Conservation (phyloP, 2,888 invertebrate species). For the Micropterix aruncella region DNA sequence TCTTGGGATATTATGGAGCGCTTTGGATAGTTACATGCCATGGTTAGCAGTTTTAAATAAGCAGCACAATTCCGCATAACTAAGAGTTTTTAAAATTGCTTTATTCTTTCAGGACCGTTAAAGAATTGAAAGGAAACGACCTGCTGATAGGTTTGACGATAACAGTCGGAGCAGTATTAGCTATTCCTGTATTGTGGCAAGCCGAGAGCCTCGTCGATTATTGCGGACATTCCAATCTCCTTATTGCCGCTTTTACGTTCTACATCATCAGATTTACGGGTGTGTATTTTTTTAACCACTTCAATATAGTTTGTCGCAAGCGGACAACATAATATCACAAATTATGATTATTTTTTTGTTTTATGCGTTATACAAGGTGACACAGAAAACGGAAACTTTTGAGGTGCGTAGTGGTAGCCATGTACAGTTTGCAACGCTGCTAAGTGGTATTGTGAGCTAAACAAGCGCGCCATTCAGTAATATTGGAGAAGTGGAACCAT, state of each 20-base stretch:
- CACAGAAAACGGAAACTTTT: too few species aligned
- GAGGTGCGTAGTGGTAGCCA: too few species aligned
- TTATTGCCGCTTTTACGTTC: conserved; percentile 68
- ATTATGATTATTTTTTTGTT: too few species aligned
- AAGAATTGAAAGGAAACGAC: conserved; percentile 37
- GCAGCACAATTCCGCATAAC: too few species aligned
- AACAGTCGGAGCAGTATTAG: conserved; percentile 54
- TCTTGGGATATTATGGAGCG: conserved; percentile 67
- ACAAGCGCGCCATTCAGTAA: too few species aligned
- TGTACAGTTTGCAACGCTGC: too few species aligned
- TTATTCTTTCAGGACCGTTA: conserved; percentile 40
- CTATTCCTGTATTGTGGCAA: conserved; percentile 56
- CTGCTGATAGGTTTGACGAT: conserved; percentile 50
- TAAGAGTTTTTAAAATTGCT: conserved; percentile 1
- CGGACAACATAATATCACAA: too few species aligned
- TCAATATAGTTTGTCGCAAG: too few species aligned
- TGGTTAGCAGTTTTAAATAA: conserved; percentile 35
- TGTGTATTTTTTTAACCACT: too few species aligned
- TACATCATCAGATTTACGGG: conserved; percentile 66
- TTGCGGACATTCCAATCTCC: conserved; percentile 68
- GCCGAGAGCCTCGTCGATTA: conserved; percentile 75
- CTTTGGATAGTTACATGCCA: conserved; percentile 62
- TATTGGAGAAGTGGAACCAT: too few species aligned
- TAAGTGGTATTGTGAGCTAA: too few species aligned
- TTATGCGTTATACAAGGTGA: too few species aligned